These are phyloP conservation scores for Momotus momota DNA, from an alignment of 2,797 vertebrate species.

Conservation along the genomic window DNA sequence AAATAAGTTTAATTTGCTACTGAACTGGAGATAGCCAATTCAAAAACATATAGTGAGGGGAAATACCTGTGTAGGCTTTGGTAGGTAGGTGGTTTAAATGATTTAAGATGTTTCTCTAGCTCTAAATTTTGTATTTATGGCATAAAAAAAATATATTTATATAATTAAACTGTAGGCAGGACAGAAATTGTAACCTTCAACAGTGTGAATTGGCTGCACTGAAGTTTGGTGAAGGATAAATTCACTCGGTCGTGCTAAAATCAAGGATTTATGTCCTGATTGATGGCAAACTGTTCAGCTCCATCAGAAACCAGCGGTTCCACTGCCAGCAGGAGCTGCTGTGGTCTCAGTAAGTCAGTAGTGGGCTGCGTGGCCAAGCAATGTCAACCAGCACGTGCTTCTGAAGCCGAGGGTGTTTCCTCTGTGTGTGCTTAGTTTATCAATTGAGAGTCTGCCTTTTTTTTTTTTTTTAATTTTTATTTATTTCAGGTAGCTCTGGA, in stretches of 20 bases:
- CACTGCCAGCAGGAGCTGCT: background rate
- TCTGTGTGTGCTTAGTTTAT: background rate
- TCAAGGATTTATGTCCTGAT: background rate
- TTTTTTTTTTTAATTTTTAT: no score
- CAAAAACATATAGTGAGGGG: background rate
- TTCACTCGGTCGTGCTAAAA: background rate
- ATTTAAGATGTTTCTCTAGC: background rate
- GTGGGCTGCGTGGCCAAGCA: background rate
- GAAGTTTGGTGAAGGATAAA: background rate
- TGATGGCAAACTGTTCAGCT: background rate
- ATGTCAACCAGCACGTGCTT: background rate
- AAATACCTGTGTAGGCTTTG: background rate
- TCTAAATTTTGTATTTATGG: background rate
- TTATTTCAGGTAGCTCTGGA: background rate
- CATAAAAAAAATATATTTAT: background rate
- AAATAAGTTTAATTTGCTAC: background rate
- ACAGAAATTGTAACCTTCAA: background rate
- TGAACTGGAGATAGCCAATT: background rate
- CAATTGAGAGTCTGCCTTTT: background rate
- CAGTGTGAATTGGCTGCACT: accelerated
- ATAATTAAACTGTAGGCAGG: background rate
- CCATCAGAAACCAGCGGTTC: background rate
- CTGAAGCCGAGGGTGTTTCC: background rate
- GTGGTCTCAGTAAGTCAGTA: background rate
- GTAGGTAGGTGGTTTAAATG: background rate